These are phyloP conservation scores for Pipra filicauda DNA, from an alignment of 2,113 vertebrate species.

Conservation along the genomic window DNA sequence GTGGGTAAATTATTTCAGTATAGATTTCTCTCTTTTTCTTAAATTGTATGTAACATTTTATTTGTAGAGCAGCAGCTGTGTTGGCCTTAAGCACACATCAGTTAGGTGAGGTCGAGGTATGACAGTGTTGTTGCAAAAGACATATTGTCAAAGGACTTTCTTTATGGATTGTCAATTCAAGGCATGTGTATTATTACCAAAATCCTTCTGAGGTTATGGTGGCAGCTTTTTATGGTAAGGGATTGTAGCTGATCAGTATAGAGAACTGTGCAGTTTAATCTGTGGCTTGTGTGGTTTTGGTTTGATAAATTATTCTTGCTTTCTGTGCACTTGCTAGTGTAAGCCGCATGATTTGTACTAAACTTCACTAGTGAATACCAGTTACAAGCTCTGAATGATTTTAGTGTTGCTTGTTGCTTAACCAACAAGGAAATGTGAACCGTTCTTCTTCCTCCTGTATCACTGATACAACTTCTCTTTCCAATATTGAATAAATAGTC, in stretches of 20 bases:
- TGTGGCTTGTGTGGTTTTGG: background rate
- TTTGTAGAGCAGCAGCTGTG: background rate
- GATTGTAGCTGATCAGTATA: background rate
- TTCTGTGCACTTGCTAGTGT: background rate
- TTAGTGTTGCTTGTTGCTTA: background rate
- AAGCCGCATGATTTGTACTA: background rate
- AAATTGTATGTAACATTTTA: background rate
- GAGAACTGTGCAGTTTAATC: background rate
- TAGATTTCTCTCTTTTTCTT: background rate
- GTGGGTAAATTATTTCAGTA: background rate
- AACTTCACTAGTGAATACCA: background rate
- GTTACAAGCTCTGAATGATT: background rate
- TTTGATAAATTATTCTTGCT: background rate
- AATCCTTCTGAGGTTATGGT: background rate
- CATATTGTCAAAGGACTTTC: background rate
- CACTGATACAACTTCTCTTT: background rate
- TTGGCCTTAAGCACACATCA: background rate
- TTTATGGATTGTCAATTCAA: background rate
- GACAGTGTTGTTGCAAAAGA: background rate
- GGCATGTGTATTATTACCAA: background rate
- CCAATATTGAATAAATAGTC: conserved; percentile 8
- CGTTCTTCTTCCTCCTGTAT: background rate
- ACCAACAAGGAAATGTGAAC: background rate
- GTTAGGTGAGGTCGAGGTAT: background rate
- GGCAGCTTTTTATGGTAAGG: background rate